phyloP scores from a whole-genome alignment of 1,140 invertebrate genomes.

The Caenorhabditis tropicalis region DNA sequence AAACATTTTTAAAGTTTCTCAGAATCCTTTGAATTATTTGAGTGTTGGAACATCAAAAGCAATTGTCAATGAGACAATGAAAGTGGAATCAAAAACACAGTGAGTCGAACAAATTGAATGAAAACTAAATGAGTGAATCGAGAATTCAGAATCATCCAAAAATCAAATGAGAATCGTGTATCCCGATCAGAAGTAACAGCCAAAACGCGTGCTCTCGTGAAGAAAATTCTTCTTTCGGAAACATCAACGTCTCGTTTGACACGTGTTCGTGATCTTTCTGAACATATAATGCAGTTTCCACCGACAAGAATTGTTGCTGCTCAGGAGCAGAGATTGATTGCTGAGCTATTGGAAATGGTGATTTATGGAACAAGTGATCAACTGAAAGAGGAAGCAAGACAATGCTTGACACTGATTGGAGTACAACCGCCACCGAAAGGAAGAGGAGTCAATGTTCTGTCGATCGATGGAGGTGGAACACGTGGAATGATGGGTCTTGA shows the following conservation, averaged over 20 bases:
- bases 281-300: conserved; percentile 61
- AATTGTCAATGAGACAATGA: background rate
- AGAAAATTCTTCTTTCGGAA: conserved; percentile 57
- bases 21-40: conserved; percentile 20
- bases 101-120: background rate
- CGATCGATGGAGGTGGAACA: conserved; percentile 89
- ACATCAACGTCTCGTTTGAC: conserved; percentile 49
- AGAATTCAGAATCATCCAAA: conserved; percentile 42
- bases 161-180: conserved; percentile 58
- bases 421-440: conserved; percentile 38
- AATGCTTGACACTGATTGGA: conserved; percentile 49
- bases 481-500: conserved; percentile 70
- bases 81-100: conserved; percentile 36
- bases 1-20: too few relatives aligned
- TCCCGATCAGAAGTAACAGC: conserved; percentile 60
- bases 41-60: conserved; percentile 1
- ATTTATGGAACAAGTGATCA: conserved; percentile 26
- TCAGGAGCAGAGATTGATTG: conserved; percentile 50
- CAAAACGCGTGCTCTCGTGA: conserved; percentile 58
- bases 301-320: conserved; percentile 60
- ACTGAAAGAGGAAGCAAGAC: conserved; percentile 41
- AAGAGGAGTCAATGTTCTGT: conserved; percentile 80
- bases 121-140: background rate
- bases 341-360: conserved; percentile 44
- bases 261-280: conserved; percentile 59